These are phyloP conservation scores for Exephanes ischioxanthus DNA, from an alignment of 2,888 invertebrate genomes.

Conservation along the genomic window DNA sequence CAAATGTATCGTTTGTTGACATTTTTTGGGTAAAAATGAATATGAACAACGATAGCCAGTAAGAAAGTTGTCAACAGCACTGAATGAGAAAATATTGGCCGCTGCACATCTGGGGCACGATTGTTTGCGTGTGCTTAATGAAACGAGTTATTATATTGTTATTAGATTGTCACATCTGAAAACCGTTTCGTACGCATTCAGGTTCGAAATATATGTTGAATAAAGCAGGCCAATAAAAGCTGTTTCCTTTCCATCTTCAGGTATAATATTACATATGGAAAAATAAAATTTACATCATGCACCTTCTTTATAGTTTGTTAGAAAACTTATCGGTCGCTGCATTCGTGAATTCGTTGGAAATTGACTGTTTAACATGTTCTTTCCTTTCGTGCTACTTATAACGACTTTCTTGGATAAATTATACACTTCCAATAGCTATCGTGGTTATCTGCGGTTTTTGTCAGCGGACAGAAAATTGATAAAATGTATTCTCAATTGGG, in stretches of 20 bases:
- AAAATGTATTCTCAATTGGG: constrained; percentile 43
- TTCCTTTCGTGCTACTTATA: neutral
- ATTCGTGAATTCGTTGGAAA: constrained; percentile 1
- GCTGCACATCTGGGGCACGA: constrained; percentile 32
- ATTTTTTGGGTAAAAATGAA: constrained; percentile 1
- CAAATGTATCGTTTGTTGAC: neutral
- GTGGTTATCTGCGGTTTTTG: constrained; percentile 38
- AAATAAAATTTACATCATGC: neutral
- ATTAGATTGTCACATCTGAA: neutral
- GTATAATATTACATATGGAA: neutral
- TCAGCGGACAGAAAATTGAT: constrained; percentile 32
- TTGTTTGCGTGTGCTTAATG: constrained; percentile 31
- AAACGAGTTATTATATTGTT: constrained; percentile 31
- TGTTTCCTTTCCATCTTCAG: neutral
- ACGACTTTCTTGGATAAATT: neutral
- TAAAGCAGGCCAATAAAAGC: neutral
- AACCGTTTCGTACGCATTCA: neutral
- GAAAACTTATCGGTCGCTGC: neutral
- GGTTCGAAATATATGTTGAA: neutral
- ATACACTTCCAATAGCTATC: neutral
- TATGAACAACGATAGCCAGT: constrained; percentile 33
- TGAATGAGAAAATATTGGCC: constrained; percentile 38
- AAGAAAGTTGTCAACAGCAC: constrained; percentile 40
- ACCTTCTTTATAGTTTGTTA: neutral
- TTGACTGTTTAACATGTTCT: neutral